Conservation (phyloP, 2,113 vertebrate species). For the Oenanthe melanoleuca region DNA sequence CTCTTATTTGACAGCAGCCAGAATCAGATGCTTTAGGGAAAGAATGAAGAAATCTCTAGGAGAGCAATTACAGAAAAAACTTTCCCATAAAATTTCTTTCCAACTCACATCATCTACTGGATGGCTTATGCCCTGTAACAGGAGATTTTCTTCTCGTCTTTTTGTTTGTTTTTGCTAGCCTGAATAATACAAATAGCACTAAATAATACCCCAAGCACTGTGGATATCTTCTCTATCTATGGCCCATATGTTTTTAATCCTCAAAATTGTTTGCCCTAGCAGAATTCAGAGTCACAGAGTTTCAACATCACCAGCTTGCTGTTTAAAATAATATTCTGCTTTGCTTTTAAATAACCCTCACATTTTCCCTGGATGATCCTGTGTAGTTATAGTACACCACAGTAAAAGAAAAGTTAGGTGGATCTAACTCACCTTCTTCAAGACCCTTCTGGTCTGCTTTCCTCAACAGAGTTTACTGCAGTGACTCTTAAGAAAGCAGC, state of each 20-base stretch:
- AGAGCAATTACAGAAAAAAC: conserved; percentile 53
- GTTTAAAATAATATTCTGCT: conserved; percentile 27
- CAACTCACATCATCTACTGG: conserved; percentile 18
- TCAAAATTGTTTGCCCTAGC: neutral
- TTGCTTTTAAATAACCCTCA: neutral
- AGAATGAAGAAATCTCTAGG: conserved; percentile 57
- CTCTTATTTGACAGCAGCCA: conserved; percentile 54
- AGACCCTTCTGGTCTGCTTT: neutral
- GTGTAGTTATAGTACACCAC: neutral
- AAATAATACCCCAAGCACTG: conserved; percentile 10
- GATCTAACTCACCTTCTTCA: neutral
- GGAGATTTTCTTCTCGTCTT: neutral
- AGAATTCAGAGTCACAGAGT: neutral
- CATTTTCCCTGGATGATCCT: neutral
- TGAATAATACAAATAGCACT: conserved; percentile 39
- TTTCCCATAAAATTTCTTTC: conserved; percentile 63
- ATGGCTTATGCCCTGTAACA: conserved; percentile 36
- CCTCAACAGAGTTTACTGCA: neutral
- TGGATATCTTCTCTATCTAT: neutral
- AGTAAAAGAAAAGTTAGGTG: neutral
- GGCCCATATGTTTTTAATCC: conserved; percentile 51
- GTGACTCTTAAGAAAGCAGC: neutral
- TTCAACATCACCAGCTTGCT: neutral
- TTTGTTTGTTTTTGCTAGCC: conserved; percentile 34
- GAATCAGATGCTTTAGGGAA: conserved; percentile 53